Conservation (phyloP, 2,888 invertebrate species). For the Tinea trinotella region DNA sequence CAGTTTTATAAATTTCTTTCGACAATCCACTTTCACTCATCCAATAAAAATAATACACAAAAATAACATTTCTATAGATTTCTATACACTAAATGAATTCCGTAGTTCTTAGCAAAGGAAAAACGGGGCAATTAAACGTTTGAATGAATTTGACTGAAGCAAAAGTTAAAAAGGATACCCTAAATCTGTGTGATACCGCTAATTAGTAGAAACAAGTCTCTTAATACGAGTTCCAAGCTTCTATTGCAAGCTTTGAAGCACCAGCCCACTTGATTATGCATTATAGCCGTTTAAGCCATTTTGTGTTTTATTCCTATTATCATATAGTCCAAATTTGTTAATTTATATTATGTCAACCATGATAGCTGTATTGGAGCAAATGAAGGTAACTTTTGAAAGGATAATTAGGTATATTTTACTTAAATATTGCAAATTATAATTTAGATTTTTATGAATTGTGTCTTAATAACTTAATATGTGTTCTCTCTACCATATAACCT, state of each 20-base stretch:
- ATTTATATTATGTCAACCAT: not conserved
- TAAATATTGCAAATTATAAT: not conserved
- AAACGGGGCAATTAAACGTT: not conserved
- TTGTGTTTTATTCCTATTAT: not conserved
- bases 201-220: constrained; percentile 10
- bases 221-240: constrained; percentile 5
- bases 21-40: no score
- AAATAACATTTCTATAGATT: no score
- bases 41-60: no score
- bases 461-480: no score
- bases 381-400: not conserved
- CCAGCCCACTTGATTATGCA: not conserved
- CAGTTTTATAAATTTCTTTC: no score
- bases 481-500: no score
- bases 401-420: not conserved
- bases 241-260: constrained; percentile 5
- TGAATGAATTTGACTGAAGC: not conserved
- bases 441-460: no score
- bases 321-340: not conserved
- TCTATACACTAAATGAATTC: no score
- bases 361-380: not conserved
- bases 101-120: no score
- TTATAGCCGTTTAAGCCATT: not conserved
- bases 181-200: constrained; percentile 15
- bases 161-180: constrained; percentile 8